Percentiles rank a stretch among this genome's conserved stretches.
Conservation (phyloP, 2,113 vertebrate genomes). For the Neodontobutis hainanensis region DNA sequence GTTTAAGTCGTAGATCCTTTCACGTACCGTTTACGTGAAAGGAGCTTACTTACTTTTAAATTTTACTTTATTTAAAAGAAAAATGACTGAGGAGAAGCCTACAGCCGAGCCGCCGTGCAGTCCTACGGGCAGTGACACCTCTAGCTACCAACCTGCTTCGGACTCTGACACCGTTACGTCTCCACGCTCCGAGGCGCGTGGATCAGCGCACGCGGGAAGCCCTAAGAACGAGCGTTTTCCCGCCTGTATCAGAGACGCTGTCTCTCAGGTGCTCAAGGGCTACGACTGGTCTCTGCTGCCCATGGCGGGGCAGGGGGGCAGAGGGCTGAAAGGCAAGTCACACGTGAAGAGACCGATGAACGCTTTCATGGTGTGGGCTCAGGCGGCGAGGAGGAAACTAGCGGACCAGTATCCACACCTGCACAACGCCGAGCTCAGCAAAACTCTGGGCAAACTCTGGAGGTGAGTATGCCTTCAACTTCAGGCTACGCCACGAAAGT, state of each 20-base stretch:
- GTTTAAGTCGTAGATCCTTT: constrained; percentile 3
- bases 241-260: constrained; percentile 89
- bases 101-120: constrained; percentile 76
- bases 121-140: constrained; percentile 79
- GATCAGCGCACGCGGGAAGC: constrained; percentile 54
- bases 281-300: constrained; percentile 94
- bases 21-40: constrained; percentile 24
- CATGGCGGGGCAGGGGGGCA: constrained; percentile 82
- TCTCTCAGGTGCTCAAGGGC: constrained; percentile 93
- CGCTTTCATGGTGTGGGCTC: constrained; percentile 85
- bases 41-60: not conserved
- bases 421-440: constrained; percentile 92
- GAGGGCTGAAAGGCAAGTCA: constrained; percentile 84
- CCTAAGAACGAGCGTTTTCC: constrained; percentile 85
- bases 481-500: too few relatives aligned
- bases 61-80: constrained; percentile 36
- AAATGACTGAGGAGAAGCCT: constrained; percentile 82
- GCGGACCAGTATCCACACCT: constrained; percentile 90
- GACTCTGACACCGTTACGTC: constrained; percentile 80
- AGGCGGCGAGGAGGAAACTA: constrained; percentile 85
- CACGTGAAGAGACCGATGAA: constrained; percentile 83
- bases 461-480: constrained; percentile 75
- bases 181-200: constrained; percentile 53
- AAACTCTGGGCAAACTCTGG: constrained; percentile 92
- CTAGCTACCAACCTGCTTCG: constrained; percentile 75